Base-by-base conservation (phyloP, 2,113 vertebrate genomes). In the Cyanoramphus novaezelandiae region DNA sequence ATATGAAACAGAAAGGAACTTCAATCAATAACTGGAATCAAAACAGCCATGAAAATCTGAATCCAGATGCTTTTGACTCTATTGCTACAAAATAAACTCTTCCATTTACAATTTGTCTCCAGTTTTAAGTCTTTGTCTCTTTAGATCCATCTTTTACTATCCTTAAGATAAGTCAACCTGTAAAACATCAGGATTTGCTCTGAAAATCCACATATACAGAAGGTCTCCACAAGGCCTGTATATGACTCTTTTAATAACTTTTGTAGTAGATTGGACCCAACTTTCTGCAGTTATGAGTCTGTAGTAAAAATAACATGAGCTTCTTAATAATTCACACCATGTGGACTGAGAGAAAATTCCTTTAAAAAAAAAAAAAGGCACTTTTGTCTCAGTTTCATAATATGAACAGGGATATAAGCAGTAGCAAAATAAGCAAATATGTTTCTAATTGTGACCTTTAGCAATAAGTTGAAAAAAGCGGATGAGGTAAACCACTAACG, bases 401-500 rank as follows among this genome's bases (percentile, higher is more conserved):
- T 80, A 86, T 46, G 82, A 95, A 86, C 7, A 78, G 60, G 84
- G 57, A 65, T 68, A 70, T 76, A 94, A 82, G 64, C 89, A 94
- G 85, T 94, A 90, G 94, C 96, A 96, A 81, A 95, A 77, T 92
- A 95, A 96, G 59, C 76, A 94, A 97, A 52, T 65, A 78, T 97
- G 95, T 93, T 98, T 97, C 95, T 98, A 93, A 96, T 97, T 97
- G 72, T 92, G 93, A 82, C 31, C 31, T 94, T 96, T 97, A 95
- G 92, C 35, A 96, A 62, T 37, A 94, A 96, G 71, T 64, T 59
- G 13, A 59, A 57, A 69, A 63, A 93, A 79, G 57, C 5, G 2
- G 63, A 96, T 93, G 76, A 92, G 88, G 59, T 95, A 97, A 97
- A 86, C 78, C 91, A 84, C 85, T 96, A 97, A 97, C 95, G 78